Base-by-base conservation (phyloP, 2,888 invertebrate genomes). In the Boloria selene region DNA sequence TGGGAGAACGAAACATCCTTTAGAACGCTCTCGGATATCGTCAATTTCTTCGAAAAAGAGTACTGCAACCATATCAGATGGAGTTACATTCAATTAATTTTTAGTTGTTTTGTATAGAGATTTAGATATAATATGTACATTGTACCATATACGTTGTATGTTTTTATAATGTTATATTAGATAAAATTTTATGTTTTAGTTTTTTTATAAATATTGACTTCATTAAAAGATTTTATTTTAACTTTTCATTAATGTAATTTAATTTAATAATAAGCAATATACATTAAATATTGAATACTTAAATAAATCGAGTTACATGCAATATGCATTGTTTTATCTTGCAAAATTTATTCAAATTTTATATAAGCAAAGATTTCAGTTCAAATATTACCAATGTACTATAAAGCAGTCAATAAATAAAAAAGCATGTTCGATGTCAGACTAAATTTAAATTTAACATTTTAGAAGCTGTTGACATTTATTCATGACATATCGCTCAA, bases 1-100 rank as follows among this genome's bases (percentile, higher is more conserved):
- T 73, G 78, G 75, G 72, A 70, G 77, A 70, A 62, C 66, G 65
- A 73, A 79, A 78, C 77, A 79, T 78, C 75, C 77, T 75, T 77
- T 75, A 75, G 72, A 76, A 75, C 73, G 71, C 70, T 69, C 71
- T 63, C 61, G 71, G 74, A 78, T 77, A 78, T 79, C 73, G 73
- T 64, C 69, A 69, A 74, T 76, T 76, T 75, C 54, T 54, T 38
- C 74, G 31, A 26, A 61, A 53, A 38, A 16, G 54, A 49, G 13
- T 38, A 51, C 16, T 55, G 60, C 60, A 45, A 64, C 45, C 42
- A 56, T 64, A 64, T 56, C 51, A 42, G 22, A 56, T 64, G 50
- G 13, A 22, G 51, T 49, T 17, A 22, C 18, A 14, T 56, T 50
- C 47, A 51, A 55, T 56, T 56, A 18, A 56, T 51, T 56, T 56